Conservation (phyloP, 37 sponge, comb jelly and placozoan species). For the Halisarca cf. caerulea region DNA sequence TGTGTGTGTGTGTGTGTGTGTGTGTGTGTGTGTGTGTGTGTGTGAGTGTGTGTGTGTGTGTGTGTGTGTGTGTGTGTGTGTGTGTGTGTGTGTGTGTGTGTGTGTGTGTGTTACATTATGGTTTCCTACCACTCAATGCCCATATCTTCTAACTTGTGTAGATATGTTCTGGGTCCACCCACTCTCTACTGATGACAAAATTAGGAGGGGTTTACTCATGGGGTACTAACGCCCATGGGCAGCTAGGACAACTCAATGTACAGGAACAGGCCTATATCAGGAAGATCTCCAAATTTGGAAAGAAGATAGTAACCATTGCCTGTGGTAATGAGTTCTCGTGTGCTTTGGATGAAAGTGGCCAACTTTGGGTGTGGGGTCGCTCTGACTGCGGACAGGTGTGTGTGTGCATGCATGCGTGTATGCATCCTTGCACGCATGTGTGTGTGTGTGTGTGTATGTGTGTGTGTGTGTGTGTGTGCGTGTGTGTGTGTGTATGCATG, state of each 20-base stretch:
- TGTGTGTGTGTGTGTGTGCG: no score
- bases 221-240: constrained; percentile 77
- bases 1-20: not conserved
- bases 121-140: no score
- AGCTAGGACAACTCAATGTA: constrained; percentile 29
- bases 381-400: constrained; percentile 75
- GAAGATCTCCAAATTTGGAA: constrained; percentile 19
- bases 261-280: constrained; percentile 40
- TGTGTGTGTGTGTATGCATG: no score
- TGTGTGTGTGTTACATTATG: no score
- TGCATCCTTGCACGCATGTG: no score
- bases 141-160: no score
- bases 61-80: not conserved
- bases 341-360: constrained; percentile 63
- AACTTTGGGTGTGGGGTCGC: constrained; percentile 77
- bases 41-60: not conserved
- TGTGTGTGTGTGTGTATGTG: no score
- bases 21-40: constrained; percentile 5
- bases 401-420: constrained; percentile 1
- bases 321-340: constrained; percentile 80
- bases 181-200: constrained; percentile 67
- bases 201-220: constrained; percentile 67
- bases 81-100: not conserved
- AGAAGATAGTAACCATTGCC: constrained; percentile 41
- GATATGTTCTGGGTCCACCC: constrained; percentile 74